phyloP scores from a whole-genome alignment of 2,113 vertebrate genomes.

The Eulacestoma nigropectus region DNA sequence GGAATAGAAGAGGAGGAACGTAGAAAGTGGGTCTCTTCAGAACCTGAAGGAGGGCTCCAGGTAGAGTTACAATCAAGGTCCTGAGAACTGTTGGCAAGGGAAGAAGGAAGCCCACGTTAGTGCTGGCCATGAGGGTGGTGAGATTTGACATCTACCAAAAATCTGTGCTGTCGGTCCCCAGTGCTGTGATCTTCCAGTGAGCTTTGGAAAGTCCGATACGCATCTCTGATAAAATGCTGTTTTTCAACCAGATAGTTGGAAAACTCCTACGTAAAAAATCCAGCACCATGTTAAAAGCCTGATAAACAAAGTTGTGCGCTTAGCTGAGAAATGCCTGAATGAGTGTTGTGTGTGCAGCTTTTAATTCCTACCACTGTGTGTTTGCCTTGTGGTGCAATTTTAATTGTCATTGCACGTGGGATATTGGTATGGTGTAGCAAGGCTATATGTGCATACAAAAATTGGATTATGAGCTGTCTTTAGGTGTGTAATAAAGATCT shows the following conservation, averaged over 20 bases:
- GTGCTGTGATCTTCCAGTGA: not conserved
- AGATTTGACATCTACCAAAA: not conserved
- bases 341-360: not conserved
- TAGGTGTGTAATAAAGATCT: not conserved
- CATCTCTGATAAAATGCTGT: not conserved
- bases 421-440: not conserved
- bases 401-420: not conserved
- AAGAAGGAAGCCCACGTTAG: not conserved
- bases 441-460: not conserved
- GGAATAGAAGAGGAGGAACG: not conserved
- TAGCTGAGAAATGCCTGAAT: not conserved
- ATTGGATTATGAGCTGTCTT: not conserved
- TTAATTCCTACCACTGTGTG: not conserved
- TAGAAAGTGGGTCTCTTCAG: not conserved
- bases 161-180: accelerated
- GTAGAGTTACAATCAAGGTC: not conserved
- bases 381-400: not conserved
- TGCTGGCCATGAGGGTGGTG: not conserved
- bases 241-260: not conserved
- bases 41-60: not conserved
- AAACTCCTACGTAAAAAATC: not conserved
- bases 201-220: accelerated
- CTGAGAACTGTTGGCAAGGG: not conserved
- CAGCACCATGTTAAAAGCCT: not conserved
- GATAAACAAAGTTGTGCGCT: not conserved